Base-by-base conservation (phyloP, 2,113 vertebrate genomes). In the Corythaixoides concolor region DNA sequence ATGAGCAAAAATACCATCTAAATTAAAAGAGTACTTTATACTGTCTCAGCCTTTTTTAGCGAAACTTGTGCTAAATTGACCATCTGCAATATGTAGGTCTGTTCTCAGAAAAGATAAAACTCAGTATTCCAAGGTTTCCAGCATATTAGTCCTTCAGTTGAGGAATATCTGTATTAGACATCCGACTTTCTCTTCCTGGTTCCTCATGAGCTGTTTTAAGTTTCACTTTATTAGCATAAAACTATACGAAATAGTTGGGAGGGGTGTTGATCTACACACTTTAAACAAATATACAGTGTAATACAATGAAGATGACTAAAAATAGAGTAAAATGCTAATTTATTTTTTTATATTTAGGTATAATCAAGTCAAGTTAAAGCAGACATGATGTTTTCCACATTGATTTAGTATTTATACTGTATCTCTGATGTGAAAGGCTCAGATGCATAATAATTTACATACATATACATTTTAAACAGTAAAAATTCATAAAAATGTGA, bases 391-490 rank as follows among this genome's bases (percentile, higher is more conserved):
- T 97, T 98, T 97, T 97, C 93, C 87, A 95, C 85, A 89, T 96
- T 98, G 98, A 98, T 98, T 98, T 98, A 97, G 96, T 97, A 97
- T 97, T 98, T 98, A 97, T 98, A 95, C 94, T 94, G 88, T 95
- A 97, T 95, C 96, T 97, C 92, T 95, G 97, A 98, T 98, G 96
- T 88, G 95, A 97, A 98, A 97, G 82, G 50, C 97, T 97, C 92
- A 89, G 95, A 95, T 97, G 97, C 97, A 96, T 98, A 97, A 98
- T 98, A 97, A 98, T 98, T 98, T 98, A 98, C 98, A 98, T 98
- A 98, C 97, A 98, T 98, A 98, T 98, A 98, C 98, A 98, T 98
- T 97, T 98, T 98, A 98, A 98, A 96, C 95, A 98, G 98, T 96
- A 95, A 97, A 98, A 98, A 98, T 92, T 97, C 76, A 90, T 97